Conservation (phyloP, 1,140 invertebrate genomes). For the Drosophila takahashii region DNA sequence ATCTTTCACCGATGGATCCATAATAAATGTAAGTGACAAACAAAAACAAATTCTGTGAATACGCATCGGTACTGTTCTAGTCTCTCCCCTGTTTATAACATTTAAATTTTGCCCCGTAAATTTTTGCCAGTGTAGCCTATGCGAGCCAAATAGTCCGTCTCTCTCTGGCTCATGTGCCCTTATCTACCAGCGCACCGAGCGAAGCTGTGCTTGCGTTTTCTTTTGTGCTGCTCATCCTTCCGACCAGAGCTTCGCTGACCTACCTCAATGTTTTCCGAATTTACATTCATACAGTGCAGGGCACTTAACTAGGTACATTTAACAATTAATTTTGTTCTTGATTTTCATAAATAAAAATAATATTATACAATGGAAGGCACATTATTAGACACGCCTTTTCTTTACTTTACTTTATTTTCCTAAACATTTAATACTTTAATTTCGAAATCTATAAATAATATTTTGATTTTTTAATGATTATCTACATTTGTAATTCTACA, state of each 20-base stretch:
- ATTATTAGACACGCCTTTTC: not conserved
- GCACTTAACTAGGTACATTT: not conserved
- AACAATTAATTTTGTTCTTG: not conserved
- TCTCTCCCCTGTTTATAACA: constrained; percentile 1
- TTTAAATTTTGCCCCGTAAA: not conserved
- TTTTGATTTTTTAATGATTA: not conserved
- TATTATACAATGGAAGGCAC: not conserved
- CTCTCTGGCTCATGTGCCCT: not conserved
- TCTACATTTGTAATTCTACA: not conserved
- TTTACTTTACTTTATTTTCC: not conserved
- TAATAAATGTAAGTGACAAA: constrained; percentile 1
- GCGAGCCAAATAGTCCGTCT: not conserved
- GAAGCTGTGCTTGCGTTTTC: not conserved
- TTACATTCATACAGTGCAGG: not conserved
- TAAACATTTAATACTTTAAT: not conserved
- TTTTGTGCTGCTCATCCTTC: not conserved
- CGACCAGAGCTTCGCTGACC: constrained; percentile 2
- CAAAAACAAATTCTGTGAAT: not conserved
- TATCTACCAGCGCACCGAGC: not conserved
- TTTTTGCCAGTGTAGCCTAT: too few species aligned
- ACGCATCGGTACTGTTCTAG: constrained; percentile 1
- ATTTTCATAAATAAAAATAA: constrained; percentile 2
- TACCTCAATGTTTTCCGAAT: not conserved
- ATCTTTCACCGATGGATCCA: constrained; percentile 8
- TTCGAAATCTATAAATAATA: not conserved